Evolutionary conservation across 2,113 vertebrate genomes (phyloP), one percentile per base, ranked within the genome.

Genomic region (Girardinichthys multiradiatus): DNA sequence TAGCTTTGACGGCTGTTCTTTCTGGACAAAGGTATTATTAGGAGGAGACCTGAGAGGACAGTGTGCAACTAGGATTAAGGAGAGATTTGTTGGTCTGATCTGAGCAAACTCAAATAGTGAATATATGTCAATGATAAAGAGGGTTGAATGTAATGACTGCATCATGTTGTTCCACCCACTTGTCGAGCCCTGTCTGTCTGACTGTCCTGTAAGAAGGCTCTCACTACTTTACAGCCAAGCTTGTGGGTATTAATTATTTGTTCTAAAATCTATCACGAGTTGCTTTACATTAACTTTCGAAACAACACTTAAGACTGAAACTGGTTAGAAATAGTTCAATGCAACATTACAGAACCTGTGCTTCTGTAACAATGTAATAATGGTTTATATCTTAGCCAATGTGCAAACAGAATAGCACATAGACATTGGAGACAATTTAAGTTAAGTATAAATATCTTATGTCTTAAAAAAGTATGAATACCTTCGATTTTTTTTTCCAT

Each of bases 11-110:
- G 62, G 70, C 68, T 54, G 35, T 26, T 33, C 63, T 42, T 59
- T 48, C 54, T 69, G 27, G n/a, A 60, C 63, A 71, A 63, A 69
- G 45, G 73, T 78, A 70, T 68, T 58, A 82, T 83, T 83, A 75
- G 80, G 61, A 28, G 60, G 33, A 79, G 66, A 57, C 48, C 42
- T 73, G 45, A 62, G 59, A 82, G 69, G 51, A 68, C 58, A 70
- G n/a, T 68, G 37, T 45, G 57, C 37, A 64, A 57, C 67, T 30
- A 63, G 72, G 69, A 79, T 80, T 79, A 76, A 74, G 51, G 68
- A 37, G 61, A 76, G 60, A 82, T 82, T 80, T 60, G 31, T 39
- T 26, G 37, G n/a, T 69, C 76, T 83, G 66, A 63, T 76, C 61
- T 71, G 75, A 45, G 45, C 60, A 57, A 76, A 62, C 57, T 73